phyloP scores from a whole-genome alignment of 2,888 invertebrate genomes.

The Pristionchus arcanus region DNA sequence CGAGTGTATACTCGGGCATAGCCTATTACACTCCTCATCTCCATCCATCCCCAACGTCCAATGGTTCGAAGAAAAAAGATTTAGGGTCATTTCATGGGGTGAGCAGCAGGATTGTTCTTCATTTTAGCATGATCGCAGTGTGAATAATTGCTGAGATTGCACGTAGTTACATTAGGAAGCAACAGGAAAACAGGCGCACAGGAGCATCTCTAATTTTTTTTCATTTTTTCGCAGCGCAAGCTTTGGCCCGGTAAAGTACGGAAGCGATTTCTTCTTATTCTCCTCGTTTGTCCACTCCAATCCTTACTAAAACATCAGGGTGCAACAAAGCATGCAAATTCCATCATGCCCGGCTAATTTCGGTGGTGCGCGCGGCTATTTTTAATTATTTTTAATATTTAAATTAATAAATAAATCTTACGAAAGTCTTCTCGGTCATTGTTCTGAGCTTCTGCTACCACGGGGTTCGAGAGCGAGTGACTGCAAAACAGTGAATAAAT shows the following conservation, averaged over 20 bases:
- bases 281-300: too few relatives aligned
- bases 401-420: neutral
- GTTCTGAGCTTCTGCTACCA: neutral
- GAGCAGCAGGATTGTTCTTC: too few relatives aligned
- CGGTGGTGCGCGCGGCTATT: neutral
- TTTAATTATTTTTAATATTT: neutral
- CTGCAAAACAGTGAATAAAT: conserved; percentile 46
- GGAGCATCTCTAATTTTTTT: neutral
- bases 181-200: neutral
- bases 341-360: neutral
- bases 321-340: neutral
- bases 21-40: too few relatives aligned
- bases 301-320: neutral
- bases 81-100: too few relatives aligned
- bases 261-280: too few relatives aligned
- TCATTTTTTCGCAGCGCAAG: too few relatives aligned
- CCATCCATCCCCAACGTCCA: too few relatives aligned
- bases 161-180: neutral
- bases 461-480: neutral
- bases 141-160: neutral
- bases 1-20: too few relatives aligned
- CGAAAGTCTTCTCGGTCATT: conserved; percentile 45
- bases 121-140: too few relatives aligned
- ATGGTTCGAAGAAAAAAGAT: too few relatives aligned
- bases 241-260: too few relatives aligned